Conservation (phyloP, 2,797 vertebrate species). For the Sebastiscus tertius region DNA sequence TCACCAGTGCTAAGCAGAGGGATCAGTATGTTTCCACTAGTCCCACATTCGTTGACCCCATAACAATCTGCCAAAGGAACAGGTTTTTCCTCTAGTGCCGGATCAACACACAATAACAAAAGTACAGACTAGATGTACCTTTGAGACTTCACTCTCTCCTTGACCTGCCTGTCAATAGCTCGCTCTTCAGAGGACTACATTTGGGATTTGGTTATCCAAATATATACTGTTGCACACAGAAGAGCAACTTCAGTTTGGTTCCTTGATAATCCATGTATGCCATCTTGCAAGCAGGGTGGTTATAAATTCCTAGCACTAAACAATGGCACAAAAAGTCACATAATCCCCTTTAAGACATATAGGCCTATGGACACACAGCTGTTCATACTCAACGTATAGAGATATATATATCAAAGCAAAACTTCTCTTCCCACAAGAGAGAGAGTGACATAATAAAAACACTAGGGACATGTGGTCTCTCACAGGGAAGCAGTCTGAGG, state of each 20-base stretch:
- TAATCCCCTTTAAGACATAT: slow-evolving; percentile 44
- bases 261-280: slow-evolving; percentile 39
- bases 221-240: slow-evolving; percentile 33
- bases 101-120: slow-evolving; percentile 60
- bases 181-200: slow-evolving; percentile 1
- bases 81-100: slow-evolving; percentile 74
- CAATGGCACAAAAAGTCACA: slow-evolving; percentile 46
- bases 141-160: slow-evolving; percentile 13
- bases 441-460: slow-evolving; percentile 36
- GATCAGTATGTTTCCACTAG: slow-evolving; percentile 74
- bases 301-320: slow-evolving; percentile 42
- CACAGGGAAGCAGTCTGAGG: slow-evolving; percentile 14
- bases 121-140: slow-evolving; percentile 31
- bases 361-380: slow-evolving; percentile 47
- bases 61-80: slow-evolving; percentile 70
- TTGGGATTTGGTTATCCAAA: slow-evolving; percentile 48
- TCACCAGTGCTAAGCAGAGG: slow-evolving; percentile 30
- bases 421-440: slow-evolving; percentile 9
- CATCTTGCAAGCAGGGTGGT: slow-evolving; percentile 15
- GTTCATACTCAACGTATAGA: slow-evolving; percentile 43
- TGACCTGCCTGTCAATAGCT: slow-evolving; percentile 38
- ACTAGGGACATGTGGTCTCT: slow-evolving; percentile 59
- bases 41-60: slow-evolving; percentile 64
- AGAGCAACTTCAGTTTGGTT: slow-evolving; percentile 29
- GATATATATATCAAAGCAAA: slow-evolving; percentile 49